Percentiles rank a stretch among this genome's conserved stretches.
phyloP scores from a whole-genome alignment of 2,113 vertebrate genomes.

The Coptodon rendalli region DNA sequence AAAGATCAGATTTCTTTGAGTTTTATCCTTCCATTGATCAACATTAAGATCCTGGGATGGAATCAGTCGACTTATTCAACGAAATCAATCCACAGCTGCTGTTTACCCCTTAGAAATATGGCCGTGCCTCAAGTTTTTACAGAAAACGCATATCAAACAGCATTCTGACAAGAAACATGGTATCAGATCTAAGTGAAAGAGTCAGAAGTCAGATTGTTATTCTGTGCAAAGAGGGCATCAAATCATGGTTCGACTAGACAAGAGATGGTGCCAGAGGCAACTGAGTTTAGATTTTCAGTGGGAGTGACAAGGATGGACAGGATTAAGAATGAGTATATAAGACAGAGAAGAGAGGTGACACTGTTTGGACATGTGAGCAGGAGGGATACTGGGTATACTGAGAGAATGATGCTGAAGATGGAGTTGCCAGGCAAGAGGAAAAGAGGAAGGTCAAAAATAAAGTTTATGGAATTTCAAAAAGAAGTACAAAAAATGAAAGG shows the following conservation, averaged over 20 bases:
- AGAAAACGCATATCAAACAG: neutral
- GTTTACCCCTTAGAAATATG: neutral
- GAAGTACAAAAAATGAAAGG: neutral
- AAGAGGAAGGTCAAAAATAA: neutral
- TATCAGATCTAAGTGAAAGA: neutral
- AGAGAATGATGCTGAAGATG: neutral
- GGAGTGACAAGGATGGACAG: neutral
- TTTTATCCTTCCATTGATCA: neutral
- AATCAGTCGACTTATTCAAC: neutral
- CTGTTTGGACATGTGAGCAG: neutral
- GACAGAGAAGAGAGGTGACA: neutral
- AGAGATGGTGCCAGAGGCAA: neutral
- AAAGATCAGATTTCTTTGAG: neutral
- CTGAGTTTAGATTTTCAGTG: neutral
- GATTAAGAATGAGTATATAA: neutral
- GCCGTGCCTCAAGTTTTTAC: neutral
- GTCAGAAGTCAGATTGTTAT: neutral
- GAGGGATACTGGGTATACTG: neutral
- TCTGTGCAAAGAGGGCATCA: neutral
- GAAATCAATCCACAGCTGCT: neutral
- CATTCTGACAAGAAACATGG: neutral
- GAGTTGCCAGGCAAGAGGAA: neutral
- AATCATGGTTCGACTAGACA: neutral
- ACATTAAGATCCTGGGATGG: neutral
- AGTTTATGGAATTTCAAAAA: neutral